Evolutionary conservation across 2,797 vertebrate genomes (phyloP).

Genomic region (Eulemur coronatus): DNA sequence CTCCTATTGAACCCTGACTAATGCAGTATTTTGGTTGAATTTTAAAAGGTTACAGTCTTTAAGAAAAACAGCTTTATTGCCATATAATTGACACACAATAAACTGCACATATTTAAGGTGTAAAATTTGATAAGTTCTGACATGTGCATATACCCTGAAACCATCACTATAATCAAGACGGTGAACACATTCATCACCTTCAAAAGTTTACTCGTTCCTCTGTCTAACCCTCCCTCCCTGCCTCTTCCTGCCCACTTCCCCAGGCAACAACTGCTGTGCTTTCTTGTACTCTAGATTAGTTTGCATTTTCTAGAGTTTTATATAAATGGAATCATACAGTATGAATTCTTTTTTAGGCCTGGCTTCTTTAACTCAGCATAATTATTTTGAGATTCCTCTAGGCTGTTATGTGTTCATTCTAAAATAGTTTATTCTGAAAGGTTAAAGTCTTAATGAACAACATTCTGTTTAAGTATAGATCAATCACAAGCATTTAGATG

Average conservation of each 20-base stretch:
- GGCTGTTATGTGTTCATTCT: background rate
- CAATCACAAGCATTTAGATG: background rate
- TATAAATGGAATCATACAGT: background rate
- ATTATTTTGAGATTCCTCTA: slow-evolving; percentile 18
- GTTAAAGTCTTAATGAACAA: slow-evolving; percentile 7
- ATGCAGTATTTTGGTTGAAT: background rate
- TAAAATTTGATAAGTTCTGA: background rate
- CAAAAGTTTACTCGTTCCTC: background rate
- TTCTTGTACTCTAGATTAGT: background rate
- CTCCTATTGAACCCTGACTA: background rate
- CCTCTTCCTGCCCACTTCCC: background rate
- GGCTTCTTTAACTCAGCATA: background rate
- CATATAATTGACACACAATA: background rate
- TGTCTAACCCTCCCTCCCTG: background rate
- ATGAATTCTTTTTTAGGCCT: background rate
- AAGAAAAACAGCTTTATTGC: background rate
- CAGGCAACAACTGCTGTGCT: background rate
- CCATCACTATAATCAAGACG: background rate
- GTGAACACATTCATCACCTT: background rate
- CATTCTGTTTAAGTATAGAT: background rate
- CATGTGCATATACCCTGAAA: background rate
- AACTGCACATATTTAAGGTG: background rate
- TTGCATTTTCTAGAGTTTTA: slow-evolving; percentile 28
- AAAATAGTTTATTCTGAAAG: slow-evolving; percentile 23
- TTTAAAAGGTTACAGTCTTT: background rate